Conservation (phyloP, 1,140 invertebrate species). For the Danaus melanippus region DNA sequence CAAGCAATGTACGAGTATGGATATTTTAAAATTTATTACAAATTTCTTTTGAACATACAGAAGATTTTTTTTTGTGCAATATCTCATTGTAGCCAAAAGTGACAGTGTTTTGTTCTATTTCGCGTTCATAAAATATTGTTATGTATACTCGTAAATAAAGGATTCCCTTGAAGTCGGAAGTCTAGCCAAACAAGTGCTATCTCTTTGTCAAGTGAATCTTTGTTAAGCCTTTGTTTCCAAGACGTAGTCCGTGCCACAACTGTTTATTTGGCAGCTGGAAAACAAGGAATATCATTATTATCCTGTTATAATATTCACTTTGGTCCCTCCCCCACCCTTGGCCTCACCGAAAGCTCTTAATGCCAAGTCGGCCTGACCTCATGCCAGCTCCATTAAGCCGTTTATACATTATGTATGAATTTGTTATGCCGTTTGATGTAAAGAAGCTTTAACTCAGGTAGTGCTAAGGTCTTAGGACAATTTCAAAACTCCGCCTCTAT, state of each 20-base stretch:
- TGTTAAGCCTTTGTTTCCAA: slow-evolving; percentile 22
- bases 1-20: too few relatives aligned
- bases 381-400: slow-evolving; percentile 68
- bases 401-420: slow-evolving; percentile 72
- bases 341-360: slow-evolving; percentile 65
- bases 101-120: too few relatives aligned
- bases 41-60: too few relatives aligned
- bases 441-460: slow-evolving; percentile 68
- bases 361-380: slow-evolving; percentile 66
- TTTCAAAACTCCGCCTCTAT: slow-evolving; percentile 33
- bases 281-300: slow-evolving; percentile 57
- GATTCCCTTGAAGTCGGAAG: too few relatives aligned
- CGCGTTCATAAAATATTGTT: too few relatives aligned
- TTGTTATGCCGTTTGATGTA: slow-evolving; percentile 72
- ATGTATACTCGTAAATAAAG: too few relatives aligned
- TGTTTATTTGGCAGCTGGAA: slow-evolving; percentile 45
- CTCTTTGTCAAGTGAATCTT: slow-evolving; percentile 25
- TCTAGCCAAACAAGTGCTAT: slow-evolving; percentile 10
- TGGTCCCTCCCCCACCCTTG: slow-evolving; percentile 35
- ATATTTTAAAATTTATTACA: too few relatives aligned
- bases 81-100: too few relatives aligned
- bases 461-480: slow-evolving; percentile 57
- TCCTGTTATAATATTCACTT: slow-evolving; percentile 71
- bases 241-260: slow-evolving; percentile 21
- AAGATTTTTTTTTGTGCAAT: too few relatives aligned